Percentiles rank a stretch among this genome's conserved stretches.
phyloP scores from a whole-genome alignment of 1,140 invertebrate genomes.

The Lasioglossum albipes region DNA sequence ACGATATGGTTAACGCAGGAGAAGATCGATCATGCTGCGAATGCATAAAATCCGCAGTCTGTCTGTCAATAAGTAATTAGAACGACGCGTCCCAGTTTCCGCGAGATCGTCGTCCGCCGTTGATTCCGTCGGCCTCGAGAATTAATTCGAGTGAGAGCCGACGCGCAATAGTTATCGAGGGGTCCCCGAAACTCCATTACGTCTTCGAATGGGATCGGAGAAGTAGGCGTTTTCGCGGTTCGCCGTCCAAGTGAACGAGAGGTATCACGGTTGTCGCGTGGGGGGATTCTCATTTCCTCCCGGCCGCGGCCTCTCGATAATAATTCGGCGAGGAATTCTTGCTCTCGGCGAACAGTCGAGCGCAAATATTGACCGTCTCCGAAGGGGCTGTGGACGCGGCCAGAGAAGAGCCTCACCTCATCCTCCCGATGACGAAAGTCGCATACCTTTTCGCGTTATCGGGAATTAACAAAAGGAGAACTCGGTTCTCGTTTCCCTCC shows the following conservation, averaged over 20 bases:
- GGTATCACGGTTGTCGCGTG: constrained; percentile 29
- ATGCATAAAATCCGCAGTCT: too few relatives aligned
- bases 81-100: background rate
- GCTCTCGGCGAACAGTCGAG: background rate
- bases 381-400: background rate
- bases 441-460: constrained; percentile 44
- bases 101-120: background rate
- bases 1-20: too few relatives aligned
- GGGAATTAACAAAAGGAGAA: constrained; percentile 50
- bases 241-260: constrained; percentile 18
- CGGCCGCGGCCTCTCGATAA: constrained; percentile 30
- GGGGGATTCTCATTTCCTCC: constrained; percentile 29
- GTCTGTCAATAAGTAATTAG: background rate
- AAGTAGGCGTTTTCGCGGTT: constrained; percentile 34
- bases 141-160: background rate
- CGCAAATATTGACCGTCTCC: constrained; percentile 55
- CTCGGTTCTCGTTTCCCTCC: constrained; percentile 12
- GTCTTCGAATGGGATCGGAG: constrained; percentile 39
- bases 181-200: constrained; percentile 52
- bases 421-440: constrained; percentile 9
- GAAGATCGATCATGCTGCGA: too few relatives aligned
- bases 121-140: background rate
- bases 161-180: constrained; percentile 37
- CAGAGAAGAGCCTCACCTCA: background rate
- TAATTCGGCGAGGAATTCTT: constrained; percentile 35